Conservation (phyloP, 2,888 invertebrate species). For the Mamestra brassicae region DNA sequence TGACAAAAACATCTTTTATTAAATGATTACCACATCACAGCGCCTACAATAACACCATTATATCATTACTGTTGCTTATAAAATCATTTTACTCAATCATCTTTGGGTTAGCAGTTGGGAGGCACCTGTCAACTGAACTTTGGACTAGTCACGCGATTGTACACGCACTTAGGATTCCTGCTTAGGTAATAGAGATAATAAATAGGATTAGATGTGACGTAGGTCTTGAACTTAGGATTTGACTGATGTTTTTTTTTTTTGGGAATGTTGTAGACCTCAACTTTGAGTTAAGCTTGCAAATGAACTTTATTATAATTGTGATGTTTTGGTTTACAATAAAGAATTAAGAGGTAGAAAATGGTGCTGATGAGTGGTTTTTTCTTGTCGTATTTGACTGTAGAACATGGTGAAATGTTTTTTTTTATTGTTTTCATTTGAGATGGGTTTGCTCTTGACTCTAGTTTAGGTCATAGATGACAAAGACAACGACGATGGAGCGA, state of each 20-base stretch:
- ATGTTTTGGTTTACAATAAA: too few species aligned
- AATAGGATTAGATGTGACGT: background rate
- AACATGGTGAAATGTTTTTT: background rate
- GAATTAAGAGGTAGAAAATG: too few species aligned
- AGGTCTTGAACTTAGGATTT: background rate
- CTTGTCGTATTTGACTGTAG: too few species aligned
- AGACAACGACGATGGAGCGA: too few species aligned
- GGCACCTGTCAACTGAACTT: constrained; percentile 45
- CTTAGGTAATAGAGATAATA: background rate
- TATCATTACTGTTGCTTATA: constrained; percentile 52
- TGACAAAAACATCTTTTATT: constrained; percentile 15
- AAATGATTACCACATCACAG: constrained; percentile 41
- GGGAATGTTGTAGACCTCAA: too few species aligned
- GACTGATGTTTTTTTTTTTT: background rate
- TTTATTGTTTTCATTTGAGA: background rate
- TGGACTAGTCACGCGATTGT: constrained; percentile 31
- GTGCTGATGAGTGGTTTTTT: too few species aligned
- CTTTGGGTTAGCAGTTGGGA: constrained; percentile 24
- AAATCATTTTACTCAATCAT: constrained; percentile 54
- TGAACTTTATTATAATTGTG: too few species aligned
- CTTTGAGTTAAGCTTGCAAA: too few species aligned
- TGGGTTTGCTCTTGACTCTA: too few species aligned
- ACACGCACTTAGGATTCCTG: background rate
- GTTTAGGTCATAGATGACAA: too few species aligned
- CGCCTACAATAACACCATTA: constrained; percentile 54